Base-by-base conservation (phyloP, 2,113 vertebrate genomes). In the Rhipidura dahli region DNA sequence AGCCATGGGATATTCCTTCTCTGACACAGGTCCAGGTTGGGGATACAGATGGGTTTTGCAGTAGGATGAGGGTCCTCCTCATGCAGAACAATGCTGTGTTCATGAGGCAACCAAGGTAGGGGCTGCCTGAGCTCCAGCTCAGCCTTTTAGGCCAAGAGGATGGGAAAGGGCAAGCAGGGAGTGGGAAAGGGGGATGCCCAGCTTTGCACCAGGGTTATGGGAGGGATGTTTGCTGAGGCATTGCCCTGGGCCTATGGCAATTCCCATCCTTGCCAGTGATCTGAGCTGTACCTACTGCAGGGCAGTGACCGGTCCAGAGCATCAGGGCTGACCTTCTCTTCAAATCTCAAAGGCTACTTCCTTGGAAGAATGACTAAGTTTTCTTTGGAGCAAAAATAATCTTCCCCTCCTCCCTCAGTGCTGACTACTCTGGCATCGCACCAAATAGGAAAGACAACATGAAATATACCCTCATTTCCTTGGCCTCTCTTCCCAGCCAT, bases 401-500 rank as follows among this genome's bases (percentile, higher is more conserved):
- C 61, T 76, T 64, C 61, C 75, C 77, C n/a, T 95, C 85, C 84
- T 91, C 70, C 90, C 49, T 20, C 18, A 9, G 59, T 45, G 24
- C 39, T 1, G 13, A 94, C 72, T 71, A 15, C 59, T 90, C 75
- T 95, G 93, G 96, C 84, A 83, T 56, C 0, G 0, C 39, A 86
- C 90, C 95, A 89, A 90, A 65, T 40, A 53, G 37, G 68, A 45
- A 95, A 93, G 87, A 89, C 87, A 82, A 89, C 73, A 84, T 90
- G 90, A 95, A 94, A 96, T 88, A 86, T 69, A 84, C 81, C 69
- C 87, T 81, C 28, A 18, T 95, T 95, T 89, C 86, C 87, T 77
- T 84, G 87, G 83, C 82, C 64, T 89, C 61, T 42, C 85, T 87
- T 92, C 87, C 60, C 79, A 77, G 76, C 79, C 57, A 0, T 93